These are phyloP conservation scores for Aelia acuminata DNA, from an alignment of 2,888 invertebrate species.

Conservation along the genomic window DNA sequence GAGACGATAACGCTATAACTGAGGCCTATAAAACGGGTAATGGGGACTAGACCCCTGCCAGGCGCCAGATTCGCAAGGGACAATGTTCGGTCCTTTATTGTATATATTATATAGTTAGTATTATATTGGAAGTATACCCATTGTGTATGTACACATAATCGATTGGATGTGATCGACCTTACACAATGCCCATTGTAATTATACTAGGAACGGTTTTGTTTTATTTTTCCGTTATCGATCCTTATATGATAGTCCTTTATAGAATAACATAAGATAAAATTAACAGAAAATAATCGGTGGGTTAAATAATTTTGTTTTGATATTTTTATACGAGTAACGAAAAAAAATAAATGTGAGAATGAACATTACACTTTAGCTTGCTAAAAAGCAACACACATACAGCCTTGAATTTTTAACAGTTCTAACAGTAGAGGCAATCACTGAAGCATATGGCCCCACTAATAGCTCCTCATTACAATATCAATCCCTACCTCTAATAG, in stretches of 20 bases:
- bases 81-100: conserved; percentile 18
- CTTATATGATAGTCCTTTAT: too few relatives aligned
- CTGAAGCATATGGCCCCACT: not conserved
- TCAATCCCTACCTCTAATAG: not conserved
- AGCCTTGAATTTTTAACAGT: not conserved
- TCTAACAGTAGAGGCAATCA: not conserved
- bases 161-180: conserved; percentile 25
- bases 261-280: too few relatives aligned
- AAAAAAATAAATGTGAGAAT: not conserved
- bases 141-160: not conserved
- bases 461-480: conserved; percentile 1
- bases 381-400: not conserved
- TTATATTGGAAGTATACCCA: not conserved
- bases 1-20: not conserved
- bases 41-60: not conserved
- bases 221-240: conserved; percentile 2
- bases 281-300: too few relatives aligned
- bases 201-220: conserved; percentile 17
- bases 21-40: not conserved
- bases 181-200: conserved; percentile 25
- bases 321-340: not conserved
- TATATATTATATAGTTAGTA: conserved; percentile 22
- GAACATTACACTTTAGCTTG: not conserved
- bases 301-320: too few relatives aligned
- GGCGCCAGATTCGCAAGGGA: conserved; percentile 21